Base-by-base conservation (phyloP, 1,140 invertebrate genomes). In the Anastatus disparis region DNA sequence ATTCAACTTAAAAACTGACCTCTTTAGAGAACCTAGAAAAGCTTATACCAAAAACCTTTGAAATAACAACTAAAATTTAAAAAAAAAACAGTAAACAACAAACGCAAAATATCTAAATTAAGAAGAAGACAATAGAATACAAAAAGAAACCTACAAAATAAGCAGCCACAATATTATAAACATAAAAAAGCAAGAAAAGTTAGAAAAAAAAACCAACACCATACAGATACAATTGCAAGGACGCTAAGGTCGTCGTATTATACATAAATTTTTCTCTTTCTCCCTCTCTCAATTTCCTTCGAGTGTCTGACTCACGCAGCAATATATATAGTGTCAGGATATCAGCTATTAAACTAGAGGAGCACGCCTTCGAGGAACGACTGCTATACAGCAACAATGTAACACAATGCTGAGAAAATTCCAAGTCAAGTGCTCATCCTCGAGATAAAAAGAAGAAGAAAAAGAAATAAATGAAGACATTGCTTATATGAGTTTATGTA, bases 331-430 rank as follows among this genome's bases (percentile, higher is more conserved):
- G n/a, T n/a, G 63, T 22, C 50, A 80, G 81, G 82, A 85, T 83
- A 84, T 83, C 79, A 80, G 74, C 77, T 71, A 82, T 85, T 84
- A 84, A 76, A 74, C 76, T 75, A 72, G 74, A 63, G n/a, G n/a
- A 52, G n/a, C 12, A 8, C 38, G n/a, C 4, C 17, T 48, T 27
- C n/a, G n/a, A n/a, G 1, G 9, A 20, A 40, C 22, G 29, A 20
- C 79, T 77, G 77, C n/a, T n/a, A n/a, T n/a, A n/a, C n/a, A n/a
- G n/a, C n/a, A n/a, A 35, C 4, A 35, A 35, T 4, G 4, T 10
- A 35, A 70, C 78, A 82, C 81, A 85, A 83, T 84, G 79, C 78
- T 84, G 81, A 80, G 81, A 85, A 85, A 79, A 79, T 79, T 76
- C 76, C 70, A 53, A 55, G 63, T n/a, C 27, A 56, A 29, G 3